Percentiles rank a stretch among this genome's conserved stretches.
These are phyloP conservation scores for Tachysurus fulvidraco DNA, from an alignment of 2,113 vertebrate genomes.

Conservation along the genomic window DNA sequence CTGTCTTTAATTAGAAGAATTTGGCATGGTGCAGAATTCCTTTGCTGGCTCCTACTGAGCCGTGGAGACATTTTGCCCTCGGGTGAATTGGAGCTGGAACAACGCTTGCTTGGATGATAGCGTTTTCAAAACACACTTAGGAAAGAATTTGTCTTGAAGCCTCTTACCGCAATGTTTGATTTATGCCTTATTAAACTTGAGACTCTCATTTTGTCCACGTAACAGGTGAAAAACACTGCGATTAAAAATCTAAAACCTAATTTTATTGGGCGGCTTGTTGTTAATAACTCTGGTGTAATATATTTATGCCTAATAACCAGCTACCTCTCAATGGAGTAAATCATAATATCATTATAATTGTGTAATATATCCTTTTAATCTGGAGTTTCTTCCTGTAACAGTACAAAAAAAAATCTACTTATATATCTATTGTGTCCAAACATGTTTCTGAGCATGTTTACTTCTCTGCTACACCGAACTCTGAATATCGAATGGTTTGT, in stretches of 20 bases:
- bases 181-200: neutral
- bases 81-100: conserved; percentile 28
- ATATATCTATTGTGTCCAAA: neutral
- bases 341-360: neutral
- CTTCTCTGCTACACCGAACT: neutral
- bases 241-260: neutral
- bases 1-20: conserved; percentile 43
- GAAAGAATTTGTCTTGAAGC: conserved; percentile 17
- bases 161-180: conserved; percentile 26
- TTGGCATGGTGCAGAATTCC: conserved; percentile 38
- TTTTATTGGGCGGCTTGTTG: neutral
- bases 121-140: conserved; percentile 30
- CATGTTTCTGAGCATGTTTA: neutral
- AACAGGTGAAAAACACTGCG: neutral
- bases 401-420: neutral
- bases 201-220: neutral
- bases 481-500: neutral
- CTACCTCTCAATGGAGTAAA: neutral
- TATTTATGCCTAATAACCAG: neutral
- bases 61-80: conserved; percentile 15
- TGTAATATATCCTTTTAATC: neutral
- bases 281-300: neutral
- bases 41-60: conserved; percentile 19
- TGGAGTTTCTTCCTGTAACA: neutral
- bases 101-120: conserved; percentile 20